Base-by-base conservation (phyloP, 2,113 vertebrate genomes). In the Lepus europaeus region DNA sequence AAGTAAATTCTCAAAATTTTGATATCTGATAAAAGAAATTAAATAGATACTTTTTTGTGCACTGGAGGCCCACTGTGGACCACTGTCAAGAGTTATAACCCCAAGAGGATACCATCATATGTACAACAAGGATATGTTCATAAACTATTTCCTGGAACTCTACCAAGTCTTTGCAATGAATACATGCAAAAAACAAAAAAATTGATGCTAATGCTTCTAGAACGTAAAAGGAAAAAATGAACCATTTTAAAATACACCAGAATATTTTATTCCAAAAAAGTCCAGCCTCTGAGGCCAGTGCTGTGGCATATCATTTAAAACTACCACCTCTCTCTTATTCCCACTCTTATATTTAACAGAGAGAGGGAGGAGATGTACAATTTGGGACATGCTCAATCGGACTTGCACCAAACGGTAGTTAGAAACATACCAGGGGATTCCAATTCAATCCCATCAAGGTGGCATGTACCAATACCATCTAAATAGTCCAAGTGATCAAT, bases 1-100 rank as follows among this genome's bases (percentile, higher is more conserved):
- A 4, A 19, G n/a, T 51, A 68, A 56, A 79, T 83, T 63, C 25
- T 93, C 64, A 92, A 51, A 77, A 79, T 90, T 33, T 79, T 88
- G 23, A 76, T 89, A 53, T 6, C 6, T 87, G 49, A 59, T 7
- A 90, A 93, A 64, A 92, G 61, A 14, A 76, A 45, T 45, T 45
- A 91, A 39, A 31, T 61, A 89, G 88, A 51, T 64, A 72, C 14
- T 49, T n/a, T 14, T 13, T 5, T 49, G 3, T 23, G 19, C 20
- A 76, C 13, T 39, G 53, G 31, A 79, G 4, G 49, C 31, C 78
- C 45, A 51, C 6, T 29, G 10, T 36, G 13, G 45, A 68, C 87
- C 68, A 89, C 31, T 78, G 14, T 12, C 6, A 25, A 73, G 23
- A 79, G 45, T 20, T 68, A 53, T 68, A 68, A 9, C 2, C 33